Evolutionary conservation across 1,140 invertebrate species (phyloP).

Genomic region (Polyergus mexicanus): DNA sequence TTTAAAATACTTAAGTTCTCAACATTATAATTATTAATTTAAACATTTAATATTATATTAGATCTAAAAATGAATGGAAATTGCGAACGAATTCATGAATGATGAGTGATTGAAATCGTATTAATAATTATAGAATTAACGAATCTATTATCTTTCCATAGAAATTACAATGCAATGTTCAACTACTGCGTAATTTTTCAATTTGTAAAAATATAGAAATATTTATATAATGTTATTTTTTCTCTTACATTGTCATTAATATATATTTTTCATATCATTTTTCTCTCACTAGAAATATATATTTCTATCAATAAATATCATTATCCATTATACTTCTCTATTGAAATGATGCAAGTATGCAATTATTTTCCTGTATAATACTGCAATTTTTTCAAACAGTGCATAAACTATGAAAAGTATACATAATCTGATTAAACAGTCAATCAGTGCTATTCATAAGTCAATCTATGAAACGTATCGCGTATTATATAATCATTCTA

Average conservation of each 20-base stretch:
- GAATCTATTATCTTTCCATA: conserved; percentile 80
- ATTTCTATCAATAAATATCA: background rate
- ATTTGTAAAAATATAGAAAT: conserved; percentile 9
- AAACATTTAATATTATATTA: conserved; percentile 69
- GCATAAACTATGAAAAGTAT: conserved; percentile 70
- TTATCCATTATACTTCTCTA: background rate
- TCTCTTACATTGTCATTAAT: background rate
- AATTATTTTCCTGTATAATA: conserved; percentile 65
- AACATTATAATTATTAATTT: conserved; percentile 66
- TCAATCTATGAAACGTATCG: conserved; percentile 78
- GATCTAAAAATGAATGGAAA: conserved; percentile 73
- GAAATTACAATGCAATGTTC: conserved; percentile 78
- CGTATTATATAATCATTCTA: conserved; percentile 83
- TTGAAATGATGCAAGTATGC: conserved; percentile 15
- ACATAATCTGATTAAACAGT: conserved; percentile 75
- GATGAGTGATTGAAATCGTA: conserved; percentile 81
- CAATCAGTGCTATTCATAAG: conserved; percentile 80
- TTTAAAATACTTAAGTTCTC: conserved; percentile 65
- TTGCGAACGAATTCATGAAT: conserved; percentile 74
- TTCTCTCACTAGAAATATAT: background rate
- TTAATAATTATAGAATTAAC: conserved; percentile 78
- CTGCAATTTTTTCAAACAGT: conserved; percentile 78
- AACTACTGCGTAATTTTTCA: conserved; percentile 24
- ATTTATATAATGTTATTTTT: background rate
- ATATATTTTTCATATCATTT: conserved; percentile 23